phyloP scores from a whole-genome alignment of 2,797 vertebrate species.

The Galago senegalensis region DNA sequence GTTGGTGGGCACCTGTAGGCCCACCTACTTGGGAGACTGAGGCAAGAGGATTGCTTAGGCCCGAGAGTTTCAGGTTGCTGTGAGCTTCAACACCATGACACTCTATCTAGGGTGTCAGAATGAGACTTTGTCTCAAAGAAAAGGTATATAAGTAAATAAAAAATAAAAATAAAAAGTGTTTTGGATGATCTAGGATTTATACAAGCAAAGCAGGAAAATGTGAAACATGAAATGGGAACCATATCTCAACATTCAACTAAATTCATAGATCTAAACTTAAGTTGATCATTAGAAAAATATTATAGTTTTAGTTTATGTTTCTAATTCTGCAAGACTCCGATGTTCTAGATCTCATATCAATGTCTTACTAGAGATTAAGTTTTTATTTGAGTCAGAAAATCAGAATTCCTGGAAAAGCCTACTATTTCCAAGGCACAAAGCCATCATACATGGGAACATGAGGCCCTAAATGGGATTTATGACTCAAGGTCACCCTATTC shows the following conservation, averaged over 20 bases:
- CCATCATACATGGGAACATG: slow-evolving; percentile 31
- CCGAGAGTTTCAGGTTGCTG: no score
- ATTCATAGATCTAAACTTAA: slow-evolving; percentile 56
- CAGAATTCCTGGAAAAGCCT: slow-evolving; percentile 76
- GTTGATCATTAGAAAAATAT: slow-evolving; percentile 44
- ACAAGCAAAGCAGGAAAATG: slow-evolving; percentile 39
- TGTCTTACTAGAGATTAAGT: slow-evolving; percentile 60
- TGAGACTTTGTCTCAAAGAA: no score
- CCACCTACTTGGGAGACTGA: no score
- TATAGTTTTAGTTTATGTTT: slow-evolving; percentile 48
- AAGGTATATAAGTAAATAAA: no score
- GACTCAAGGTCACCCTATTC: slow-evolving; percentile 11
- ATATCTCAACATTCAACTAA: slow-evolving; percentile 28
- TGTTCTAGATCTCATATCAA: slow-evolving; percentile 50
- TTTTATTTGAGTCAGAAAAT: slow-evolving; percentile 79
- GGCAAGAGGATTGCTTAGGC: no score
- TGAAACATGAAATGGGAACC: slow-evolving; percentile 45
- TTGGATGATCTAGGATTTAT: slow-evolving; percentile 48
- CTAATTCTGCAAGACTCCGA: slow-evolving; percentile 46
- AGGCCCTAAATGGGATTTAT: neutral
- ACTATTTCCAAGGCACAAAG: slow-evolving; percentile 67
- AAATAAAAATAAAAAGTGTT: neutral
- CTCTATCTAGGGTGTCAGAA: no score
- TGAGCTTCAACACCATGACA: no score
- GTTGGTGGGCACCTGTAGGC: no score